phyloP scores from a whole-genome alignment of 2,888 invertebrate species.

The Dasypolia templi region DNA sequence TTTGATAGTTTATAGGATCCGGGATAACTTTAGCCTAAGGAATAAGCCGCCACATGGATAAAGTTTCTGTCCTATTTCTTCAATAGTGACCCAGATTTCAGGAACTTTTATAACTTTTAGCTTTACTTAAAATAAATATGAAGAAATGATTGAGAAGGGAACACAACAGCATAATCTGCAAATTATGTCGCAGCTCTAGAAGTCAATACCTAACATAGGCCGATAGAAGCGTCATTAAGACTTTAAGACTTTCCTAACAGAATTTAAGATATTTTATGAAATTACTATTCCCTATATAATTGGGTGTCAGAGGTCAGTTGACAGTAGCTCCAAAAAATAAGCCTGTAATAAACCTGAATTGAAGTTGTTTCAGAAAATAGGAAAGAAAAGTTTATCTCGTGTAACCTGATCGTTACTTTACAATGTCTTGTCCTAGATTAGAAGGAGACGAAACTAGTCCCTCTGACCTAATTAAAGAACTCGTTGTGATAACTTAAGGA shows the following conservation, averaged over 20 bases:
- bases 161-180: too few relatives aligned
- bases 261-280: slow-evolving; percentile 21
- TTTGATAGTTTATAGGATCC: slow-evolving; percentile 42
- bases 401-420: slow-evolving; percentile 39
- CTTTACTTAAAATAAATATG: background rate
- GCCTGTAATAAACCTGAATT: background rate
- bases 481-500: slow-evolving; percentile 31
- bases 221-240: background rate
- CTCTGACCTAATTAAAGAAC: slow-evolving; percentile 57
- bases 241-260: background rate
- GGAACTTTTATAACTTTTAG: background rate
- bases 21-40: slow-evolving; percentile 20
- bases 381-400: slow-evolving; percentile 33
- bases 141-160: background rate
- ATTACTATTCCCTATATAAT: slow-evolving; percentile 35
- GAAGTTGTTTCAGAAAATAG: slow-evolving; percentile 17
- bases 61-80: slow-evolving; percentile 6
- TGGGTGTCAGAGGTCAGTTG: slow-evolving; percentile 9
- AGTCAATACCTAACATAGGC: background rate
- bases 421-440: slow-evolving; percentile 35
- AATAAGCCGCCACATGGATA: slow-evolving; percentile 20
- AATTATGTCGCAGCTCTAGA: background rate
- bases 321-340: background rate
- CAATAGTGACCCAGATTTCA: background rate
- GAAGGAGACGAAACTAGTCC: slow-evolving; percentile 28